Conservation (phyloP, 2,888 invertebrate species). For the Rapana venosa region DNA sequence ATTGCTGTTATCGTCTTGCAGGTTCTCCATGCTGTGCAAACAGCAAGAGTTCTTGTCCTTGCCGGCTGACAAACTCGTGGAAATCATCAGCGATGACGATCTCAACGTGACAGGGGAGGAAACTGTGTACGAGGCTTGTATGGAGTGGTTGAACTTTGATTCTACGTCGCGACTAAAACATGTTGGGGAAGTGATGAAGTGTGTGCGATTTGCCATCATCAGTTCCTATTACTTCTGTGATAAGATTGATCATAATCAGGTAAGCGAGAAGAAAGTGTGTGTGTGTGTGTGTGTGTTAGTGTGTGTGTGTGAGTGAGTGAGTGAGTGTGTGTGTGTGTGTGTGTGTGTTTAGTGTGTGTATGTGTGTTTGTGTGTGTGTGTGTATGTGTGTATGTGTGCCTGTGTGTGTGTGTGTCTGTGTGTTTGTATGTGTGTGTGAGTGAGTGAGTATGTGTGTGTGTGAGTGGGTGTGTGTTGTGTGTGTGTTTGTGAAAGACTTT, state of each 20-base stretch:
- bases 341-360: no score
- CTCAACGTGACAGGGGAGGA: slow-evolving; percentile 73
- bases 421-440: no score
- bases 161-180: slow-evolving; percentile 40
- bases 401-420: no score
- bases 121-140: slow-evolving; percentile 73
- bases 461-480: no score
- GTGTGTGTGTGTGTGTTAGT: no score
- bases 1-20: background rate
- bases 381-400: no score
- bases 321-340: slow-evolving; percentile 44
- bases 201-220: slow-evolving; percentile 75
- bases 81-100: slow-evolving; percentile 74
- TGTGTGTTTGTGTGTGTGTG: no score
- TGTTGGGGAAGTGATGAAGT: slow-evolving; percentile 69
- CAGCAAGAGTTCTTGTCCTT: slow-evolving; percentile 73
- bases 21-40: slow-evolving; percentile 61
- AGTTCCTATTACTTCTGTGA: slow-evolving; percentile 77
- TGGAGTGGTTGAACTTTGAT: slow-evolving; percentile 67
- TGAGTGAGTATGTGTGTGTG: no score
- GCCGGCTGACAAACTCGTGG: slow-evolving; percentile 74
- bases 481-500: no score
- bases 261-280: slow-evolving; percentile 38
- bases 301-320: no score
- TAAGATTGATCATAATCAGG: slow-evolving; percentile 66